These are phyloP conservation scores for Beris chalybata DNA, from an alignment of 2,888 invertebrate species.

Conservation along the genomic window DNA sequence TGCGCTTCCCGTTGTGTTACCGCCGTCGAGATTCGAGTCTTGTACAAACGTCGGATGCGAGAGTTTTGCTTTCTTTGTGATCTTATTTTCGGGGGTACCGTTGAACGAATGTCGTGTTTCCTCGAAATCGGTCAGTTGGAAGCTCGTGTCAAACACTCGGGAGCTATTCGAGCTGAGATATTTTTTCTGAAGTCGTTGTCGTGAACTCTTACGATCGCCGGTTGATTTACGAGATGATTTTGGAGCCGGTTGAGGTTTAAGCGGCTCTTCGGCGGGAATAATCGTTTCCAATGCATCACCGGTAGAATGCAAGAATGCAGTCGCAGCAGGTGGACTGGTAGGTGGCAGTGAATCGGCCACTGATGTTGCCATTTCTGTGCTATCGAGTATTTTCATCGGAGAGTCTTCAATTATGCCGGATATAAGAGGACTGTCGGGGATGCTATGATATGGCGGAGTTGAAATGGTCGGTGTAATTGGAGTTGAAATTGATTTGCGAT, in stretches of 20 bases:
- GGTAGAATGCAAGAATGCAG: slow-evolving; percentile 43
- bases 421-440: slow-evolving; percentile 1
- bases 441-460: slow-evolving; percentile 3
- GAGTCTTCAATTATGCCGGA: not conserved
- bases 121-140: slow-evolving; percentile 45
- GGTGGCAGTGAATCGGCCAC: not conserved
- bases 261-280: slow-evolving; percentile 37
- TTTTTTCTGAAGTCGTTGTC: slow-evolving; percentile 51
- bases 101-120: slow-evolving; percentile 51
- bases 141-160: slow-evolving; percentile 24
- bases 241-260: slow-evolving; percentile 52
- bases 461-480: slow-evolving; percentile 7
- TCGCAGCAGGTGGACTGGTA: not conserved
- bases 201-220: slow-evolving; percentile 51
- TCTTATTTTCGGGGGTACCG: slow-evolving; percentile 46
- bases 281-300: slow-evolving; percentile 41
- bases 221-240: slow-evolving; percentile 47
- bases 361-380: not conserved
- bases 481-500: slow-evolving; percentile 41
- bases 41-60: slow-evolving; percentile 13
- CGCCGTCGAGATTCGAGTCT: slow-evolving; percentile 39
- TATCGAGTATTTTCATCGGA: not conserved
- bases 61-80: slow-evolving; percentile 42
- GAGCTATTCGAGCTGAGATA: slow-evolving; percentile 45
- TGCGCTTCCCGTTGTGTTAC: slow-evolving; percentile 39